A percentile compares a stretch with the other conserved stretches of the same genome.
Evolutionary conservation across 2,888 invertebrate genomes (phyloP).

Genomic region (Argyresthia albistria): DNA sequence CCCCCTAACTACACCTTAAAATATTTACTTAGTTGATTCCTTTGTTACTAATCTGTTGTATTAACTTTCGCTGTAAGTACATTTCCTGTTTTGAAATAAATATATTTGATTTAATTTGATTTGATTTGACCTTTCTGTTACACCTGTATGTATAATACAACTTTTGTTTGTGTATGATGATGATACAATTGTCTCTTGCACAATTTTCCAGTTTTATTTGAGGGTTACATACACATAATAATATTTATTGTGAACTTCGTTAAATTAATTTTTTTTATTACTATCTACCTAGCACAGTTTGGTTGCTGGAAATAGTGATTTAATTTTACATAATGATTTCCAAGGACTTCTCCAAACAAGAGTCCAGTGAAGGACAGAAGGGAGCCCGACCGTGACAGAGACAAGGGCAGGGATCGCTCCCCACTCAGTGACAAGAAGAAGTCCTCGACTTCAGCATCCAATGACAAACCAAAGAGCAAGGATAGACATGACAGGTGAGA

Average conservation of each 20-base stretch:
- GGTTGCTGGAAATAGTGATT: neutral
- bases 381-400: conserved; percentile 53
- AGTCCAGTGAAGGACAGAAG: conserved; percentile 62
- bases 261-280: too few relatives aligned
- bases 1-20: too few relatives aligned
- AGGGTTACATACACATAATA: neutral
- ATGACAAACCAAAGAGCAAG: conserved; percentile 57
- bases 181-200: too few relatives aligned
- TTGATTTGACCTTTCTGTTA: too few relatives aligned
- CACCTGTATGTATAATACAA: too few relatives aligned
- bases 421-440: conserved; percentile 61
- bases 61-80: too few relatives aligned
- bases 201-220: neutral
- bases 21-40: too few relatives aligned
- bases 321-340: conserved; percentile 8
- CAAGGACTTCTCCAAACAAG: conserved; percentile 56
- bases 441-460: conserved; percentile 29
- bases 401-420: conserved; percentile 57
- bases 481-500: conserved; percentile 56
- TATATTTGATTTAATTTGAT: too few relatives aligned
- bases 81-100: too few relatives aligned
- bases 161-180: too few relatives aligned
- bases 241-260: too few relatives aligned
- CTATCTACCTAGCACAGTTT: neutral
- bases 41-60: too few relatives aligned